Evolutionary conservation across 2,113 vertebrate genomes (phyloP), one percentile per base, ranked within the genome.

Genomic region (Centropus bengalensis): DNA sequence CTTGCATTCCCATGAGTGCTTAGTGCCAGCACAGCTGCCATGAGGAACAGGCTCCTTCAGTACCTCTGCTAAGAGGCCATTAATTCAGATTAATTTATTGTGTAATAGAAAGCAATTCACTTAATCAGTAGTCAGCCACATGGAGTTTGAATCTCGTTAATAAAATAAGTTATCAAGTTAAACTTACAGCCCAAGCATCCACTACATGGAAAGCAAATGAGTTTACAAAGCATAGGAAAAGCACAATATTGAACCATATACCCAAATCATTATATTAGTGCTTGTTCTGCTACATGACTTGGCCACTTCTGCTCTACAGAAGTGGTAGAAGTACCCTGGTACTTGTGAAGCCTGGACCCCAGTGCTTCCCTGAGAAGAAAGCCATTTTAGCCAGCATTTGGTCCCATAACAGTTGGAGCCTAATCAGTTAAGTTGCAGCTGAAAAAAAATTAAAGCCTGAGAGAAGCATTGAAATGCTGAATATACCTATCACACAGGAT

Each of bases 101-200:
- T 77, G 80, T 36, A 86, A 91, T 14, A 91, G 58, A 89, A 88
- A 88, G 79, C 82, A 85, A 73, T 79, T 92, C 55, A 86, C 71
- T 93, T 77, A 75, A n/a, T 44, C 32, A 58, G 30, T 44, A 60
- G 18, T 33, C 20, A 59, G 51, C 91, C 63, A 87, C 23, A 1
- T 22, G 28, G 56, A 78, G 21, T 73, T 56, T 68, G 66, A 91
- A 75, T 68, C 21, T n/a, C 63, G 62, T 82, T 59, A 76, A 32
- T 62, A 80, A 23, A 32, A 94, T 36, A 36, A 87, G 60, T 81
- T 14, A 88, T 1, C 14, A 42, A 68, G 38, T 55, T 45, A 56
- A 86, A 49, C 28, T 77, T 69, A 59, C 55, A 13, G 5, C 16
- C 26, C 21, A 74, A 82, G 59, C 67, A 74, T 21, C 22, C 38